phyloP scores from a whole-genome alignment of 2,113 vertebrate genomes.

The Manacus vitellinus region DNA sequence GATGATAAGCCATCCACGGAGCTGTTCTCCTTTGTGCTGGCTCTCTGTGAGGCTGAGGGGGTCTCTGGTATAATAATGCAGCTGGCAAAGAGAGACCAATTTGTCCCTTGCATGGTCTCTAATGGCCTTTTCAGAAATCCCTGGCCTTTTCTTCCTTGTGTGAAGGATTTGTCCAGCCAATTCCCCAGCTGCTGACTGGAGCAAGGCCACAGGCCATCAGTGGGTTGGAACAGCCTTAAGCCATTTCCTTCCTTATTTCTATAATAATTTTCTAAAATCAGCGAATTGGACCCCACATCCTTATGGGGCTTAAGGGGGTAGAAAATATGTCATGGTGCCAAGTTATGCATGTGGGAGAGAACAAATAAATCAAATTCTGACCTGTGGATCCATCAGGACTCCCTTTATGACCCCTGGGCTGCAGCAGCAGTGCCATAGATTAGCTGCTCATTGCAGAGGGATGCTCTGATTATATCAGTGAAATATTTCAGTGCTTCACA shows the following conservation, averaged over 20 bases:
- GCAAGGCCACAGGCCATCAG: neutral
- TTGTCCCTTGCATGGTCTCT: neutral
- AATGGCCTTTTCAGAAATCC: neutral
- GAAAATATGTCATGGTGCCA: neutral
- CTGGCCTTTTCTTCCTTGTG: neutral
- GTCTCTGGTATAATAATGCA: neutral
- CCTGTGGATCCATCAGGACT: neutral
- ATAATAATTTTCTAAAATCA: neutral
- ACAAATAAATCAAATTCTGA: neutral
- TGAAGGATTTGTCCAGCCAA: neutral
- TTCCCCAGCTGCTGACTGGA: neutral
- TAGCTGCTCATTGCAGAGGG: neutral
- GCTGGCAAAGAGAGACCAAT: neutral
- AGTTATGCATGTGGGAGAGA: neutral
- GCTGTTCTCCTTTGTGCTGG: neutral
- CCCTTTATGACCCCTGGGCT: neutral
- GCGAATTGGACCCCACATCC: neutral
- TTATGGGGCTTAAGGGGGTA: neutral
- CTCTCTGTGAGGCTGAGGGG: neutral
- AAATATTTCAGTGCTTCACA: neutral
- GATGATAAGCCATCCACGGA: neutral
- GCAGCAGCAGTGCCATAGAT: neutral
- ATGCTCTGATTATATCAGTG: neutral
- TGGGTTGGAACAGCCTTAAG: neutral
- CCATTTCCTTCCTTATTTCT: slow-evolving; percentile 7